Conservation (phyloP, 2,113 vertebrate species). For the Psophia crepitans region DNA sequence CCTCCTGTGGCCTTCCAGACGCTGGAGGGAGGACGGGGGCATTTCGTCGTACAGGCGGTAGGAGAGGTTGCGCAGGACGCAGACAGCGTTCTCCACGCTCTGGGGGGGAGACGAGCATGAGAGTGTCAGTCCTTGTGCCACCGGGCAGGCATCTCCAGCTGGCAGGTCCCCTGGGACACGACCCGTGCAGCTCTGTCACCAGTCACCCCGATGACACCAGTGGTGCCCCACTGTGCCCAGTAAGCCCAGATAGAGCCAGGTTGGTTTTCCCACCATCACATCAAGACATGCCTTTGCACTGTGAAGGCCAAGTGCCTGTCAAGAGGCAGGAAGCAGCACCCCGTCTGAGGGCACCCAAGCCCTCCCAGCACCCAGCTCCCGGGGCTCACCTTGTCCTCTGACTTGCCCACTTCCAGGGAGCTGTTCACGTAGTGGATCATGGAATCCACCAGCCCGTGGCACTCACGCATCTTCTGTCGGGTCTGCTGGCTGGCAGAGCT, state of each 20-base stretch:
- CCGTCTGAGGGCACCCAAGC: not conserved
- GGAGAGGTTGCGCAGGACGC: conserved; percentile 92
- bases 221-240: not conserved
- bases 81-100: conserved; percentile 92
- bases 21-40: conserved; percentile 81
- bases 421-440: conserved; percentile 87
- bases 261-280: not conserved
- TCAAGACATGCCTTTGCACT: not conserved
- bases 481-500: conserved; percentile 93
- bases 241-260: not conserved
- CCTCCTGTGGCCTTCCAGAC: conserved; percentile 83
- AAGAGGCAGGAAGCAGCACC: not conserved
- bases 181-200: accelerated
- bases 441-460: conserved; percentile 86
- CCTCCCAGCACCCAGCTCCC: not conserved
- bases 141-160: not conserved
- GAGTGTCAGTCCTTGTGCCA: not conserved
- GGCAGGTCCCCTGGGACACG: not conserved
- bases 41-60: conserved; percentile 93
- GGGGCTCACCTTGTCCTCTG: conserved; percentile 86
- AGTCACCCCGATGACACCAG: accelerated
- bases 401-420: conserved; percentile 82
- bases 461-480: conserved; percentile 92
- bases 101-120: not conserved
- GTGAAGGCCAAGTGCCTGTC: accelerated